phyloP scores from a whole-genome alignment of 2,113 vertebrate species.

The Hemibagrus wyckioides region DNA sequence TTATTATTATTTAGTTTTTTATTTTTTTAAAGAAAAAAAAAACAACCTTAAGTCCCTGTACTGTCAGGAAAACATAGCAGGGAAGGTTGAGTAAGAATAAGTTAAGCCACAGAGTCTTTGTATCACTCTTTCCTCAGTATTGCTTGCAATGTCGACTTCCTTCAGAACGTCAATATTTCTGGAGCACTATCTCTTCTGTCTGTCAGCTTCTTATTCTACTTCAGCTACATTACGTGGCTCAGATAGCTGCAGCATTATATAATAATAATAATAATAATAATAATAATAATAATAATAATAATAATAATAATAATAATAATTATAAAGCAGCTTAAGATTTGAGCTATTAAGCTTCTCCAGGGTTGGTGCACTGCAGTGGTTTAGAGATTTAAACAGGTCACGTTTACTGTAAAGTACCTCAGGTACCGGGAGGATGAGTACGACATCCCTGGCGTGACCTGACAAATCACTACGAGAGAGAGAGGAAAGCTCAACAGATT shows the following conservation, averaged over 20 bases:
- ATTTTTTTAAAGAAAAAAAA: constrained; percentile 7
- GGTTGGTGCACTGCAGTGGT: constrained; percentile 21
- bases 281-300: not conserved
- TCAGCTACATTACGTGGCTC: not conserved
- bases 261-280: not conserved
- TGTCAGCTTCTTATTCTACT: not conserved
- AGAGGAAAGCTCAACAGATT: constrained; percentile 37
- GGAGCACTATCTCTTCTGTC: not conserved
- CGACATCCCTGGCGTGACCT: constrained; percentile 21
- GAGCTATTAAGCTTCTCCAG: not conserved
- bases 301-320: not conserved
- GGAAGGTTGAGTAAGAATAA: not conserved
- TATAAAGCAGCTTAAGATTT: too few species aligned
- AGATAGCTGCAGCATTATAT: not conserved
- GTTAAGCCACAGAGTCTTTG: constrained; percentile 12
- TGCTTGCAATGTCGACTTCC: not conserved
- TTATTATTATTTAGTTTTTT: too few species aligned
- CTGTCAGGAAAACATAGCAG: constrained; percentile 19
- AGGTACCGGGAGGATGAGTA: not conserved
- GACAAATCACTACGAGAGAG: constrained; percentile 48
- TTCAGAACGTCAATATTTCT: not conserved
- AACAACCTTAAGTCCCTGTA: not conserved
- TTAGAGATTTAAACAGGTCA: constrained; percentile 22
- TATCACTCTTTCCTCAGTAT: constrained; percentile 16
- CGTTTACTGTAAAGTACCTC: constrained; percentile 20